phyloP scores from a whole-genome alignment of 1,140 invertebrate genomes.

The Homarus americanus region DNA sequence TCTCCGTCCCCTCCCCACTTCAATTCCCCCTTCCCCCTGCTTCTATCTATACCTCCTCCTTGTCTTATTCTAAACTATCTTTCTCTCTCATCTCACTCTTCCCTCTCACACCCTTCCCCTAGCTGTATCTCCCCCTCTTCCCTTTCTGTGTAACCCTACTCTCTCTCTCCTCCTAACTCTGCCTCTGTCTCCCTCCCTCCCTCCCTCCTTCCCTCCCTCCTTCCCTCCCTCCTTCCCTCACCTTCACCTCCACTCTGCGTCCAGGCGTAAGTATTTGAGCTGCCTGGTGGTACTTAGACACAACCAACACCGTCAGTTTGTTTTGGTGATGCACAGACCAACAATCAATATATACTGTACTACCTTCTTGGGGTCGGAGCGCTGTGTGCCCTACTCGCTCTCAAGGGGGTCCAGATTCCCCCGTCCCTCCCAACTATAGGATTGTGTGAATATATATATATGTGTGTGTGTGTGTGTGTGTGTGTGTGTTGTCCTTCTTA shows the following conservation, averaged over 20 bases:
- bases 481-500: no score
- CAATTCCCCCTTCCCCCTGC: no score
- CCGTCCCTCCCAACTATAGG: no score
- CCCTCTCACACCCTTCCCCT: background rate
- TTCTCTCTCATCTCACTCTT: background rate
- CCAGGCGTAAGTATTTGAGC: background rate
- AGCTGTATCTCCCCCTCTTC: no score
- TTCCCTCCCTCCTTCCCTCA: background rate
- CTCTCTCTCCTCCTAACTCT: background rate
- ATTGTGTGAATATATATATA: background rate
- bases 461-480: background rate
- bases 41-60: no score
- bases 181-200: background rate
- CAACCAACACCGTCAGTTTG: background rate
- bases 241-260: background rate
- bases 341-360: constrained; percentile 2
- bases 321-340: background rate
- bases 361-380: background rate
- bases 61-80: no score
- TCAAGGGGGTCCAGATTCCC: background rate
- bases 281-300: background rate
- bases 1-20: no score
- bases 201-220: background rate
- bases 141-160: background rate
- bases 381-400: background rate